These are phyloP conservation scores for Eudasyphora cyanicolor DNA, from an alignment of 2,888 invertebrate genomes.

Conservation along the genomic window DNA sequence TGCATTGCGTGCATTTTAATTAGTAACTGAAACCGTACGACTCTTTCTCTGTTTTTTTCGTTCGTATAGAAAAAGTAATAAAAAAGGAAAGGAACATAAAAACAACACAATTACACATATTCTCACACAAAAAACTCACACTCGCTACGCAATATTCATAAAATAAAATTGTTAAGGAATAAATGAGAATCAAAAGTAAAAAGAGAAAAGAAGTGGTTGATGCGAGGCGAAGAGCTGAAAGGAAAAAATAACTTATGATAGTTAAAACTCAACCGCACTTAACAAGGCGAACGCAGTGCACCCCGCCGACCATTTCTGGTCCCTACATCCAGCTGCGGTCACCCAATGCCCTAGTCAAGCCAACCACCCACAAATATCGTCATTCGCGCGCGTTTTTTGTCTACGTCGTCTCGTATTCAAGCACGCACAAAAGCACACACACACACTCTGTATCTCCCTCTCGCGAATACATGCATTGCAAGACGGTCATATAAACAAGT, in stretches of 20 bases:
- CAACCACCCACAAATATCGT: background rate
- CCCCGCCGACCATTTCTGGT: background rate
- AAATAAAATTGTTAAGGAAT: background rate
- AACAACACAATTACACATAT: conserved; percentile 25
- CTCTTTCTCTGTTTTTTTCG: no score
- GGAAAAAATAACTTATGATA: conserved; percentile 37
- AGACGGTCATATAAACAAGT: conserved; percentile 24
- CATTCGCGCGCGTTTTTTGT: conserved; percentile 38
- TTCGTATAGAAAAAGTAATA: no score
- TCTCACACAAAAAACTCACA: conserved; percentile 2
- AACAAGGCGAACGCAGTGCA: conserved; percentile 20
- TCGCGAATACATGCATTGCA: background rate
- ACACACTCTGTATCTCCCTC: no score
- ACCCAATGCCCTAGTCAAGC: background rate
- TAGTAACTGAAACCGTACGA: conserved; percentile 48
- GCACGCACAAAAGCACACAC: conserved; percentile 2
- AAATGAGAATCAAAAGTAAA: background rate
- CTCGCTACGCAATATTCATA: background rate
- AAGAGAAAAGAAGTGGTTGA: background rate
- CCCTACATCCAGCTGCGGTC: background rate
- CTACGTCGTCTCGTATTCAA: no score
- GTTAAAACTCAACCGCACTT: conserved; percentile 39
- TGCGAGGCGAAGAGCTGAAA: background rate
- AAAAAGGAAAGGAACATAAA: conserved; percentile 18
- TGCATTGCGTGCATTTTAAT: conserved; percentile 63